These are phyloP conservation scores for Coelinius sp. DNA, from an alignment of 2,888 invertebrate species.

Conservation along the genomic window DNA sequence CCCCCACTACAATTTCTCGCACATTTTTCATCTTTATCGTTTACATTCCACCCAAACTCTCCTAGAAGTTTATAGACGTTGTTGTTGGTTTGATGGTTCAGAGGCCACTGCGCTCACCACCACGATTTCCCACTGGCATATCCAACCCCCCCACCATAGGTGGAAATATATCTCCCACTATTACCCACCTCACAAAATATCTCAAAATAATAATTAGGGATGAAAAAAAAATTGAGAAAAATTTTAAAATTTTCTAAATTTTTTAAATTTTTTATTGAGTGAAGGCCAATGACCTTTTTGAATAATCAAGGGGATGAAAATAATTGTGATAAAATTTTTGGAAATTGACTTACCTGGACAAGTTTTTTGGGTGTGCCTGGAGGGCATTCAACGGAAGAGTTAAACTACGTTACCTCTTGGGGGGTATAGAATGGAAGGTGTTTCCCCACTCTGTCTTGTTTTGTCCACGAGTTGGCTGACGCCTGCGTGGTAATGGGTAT, in stretches of 20 bases:
- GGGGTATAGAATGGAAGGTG: conserved; percentile 4
- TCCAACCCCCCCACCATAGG: conserved; percentile 2
- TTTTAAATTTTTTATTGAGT: background rate
- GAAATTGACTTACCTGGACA: conserved; percentile 13
- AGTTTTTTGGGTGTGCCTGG: conserved; percentile 14
- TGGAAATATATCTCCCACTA: background rate
- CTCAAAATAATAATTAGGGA: background rate
- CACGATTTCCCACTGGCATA: conserved; percentile 11
- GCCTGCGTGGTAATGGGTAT: conserved; percentile 11
- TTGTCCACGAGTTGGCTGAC: background rate
- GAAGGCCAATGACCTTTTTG: background rate
- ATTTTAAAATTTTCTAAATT: background rate
- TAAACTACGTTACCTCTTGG: conserved; percentile 17
- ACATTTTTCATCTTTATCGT: conserved; percentile 9
- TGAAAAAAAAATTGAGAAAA: background rate
- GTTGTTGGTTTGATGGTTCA: conserved; percentile 24
- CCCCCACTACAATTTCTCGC: conserved; percentile 8
- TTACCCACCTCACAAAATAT: background rate
- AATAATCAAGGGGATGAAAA: background rate
- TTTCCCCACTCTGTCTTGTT: conserved; percentile 3
- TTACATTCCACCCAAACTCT: background rate
- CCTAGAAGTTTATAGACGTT: conserved; percentile 4
- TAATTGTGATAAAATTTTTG: background rate
- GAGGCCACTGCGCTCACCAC: conserved; percentile 22
- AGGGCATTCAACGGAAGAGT: conserved; percentile 24